Conservation (phyloP, 2,888 invertebrate genomes). For the Ennomos erosarius region DNA sequence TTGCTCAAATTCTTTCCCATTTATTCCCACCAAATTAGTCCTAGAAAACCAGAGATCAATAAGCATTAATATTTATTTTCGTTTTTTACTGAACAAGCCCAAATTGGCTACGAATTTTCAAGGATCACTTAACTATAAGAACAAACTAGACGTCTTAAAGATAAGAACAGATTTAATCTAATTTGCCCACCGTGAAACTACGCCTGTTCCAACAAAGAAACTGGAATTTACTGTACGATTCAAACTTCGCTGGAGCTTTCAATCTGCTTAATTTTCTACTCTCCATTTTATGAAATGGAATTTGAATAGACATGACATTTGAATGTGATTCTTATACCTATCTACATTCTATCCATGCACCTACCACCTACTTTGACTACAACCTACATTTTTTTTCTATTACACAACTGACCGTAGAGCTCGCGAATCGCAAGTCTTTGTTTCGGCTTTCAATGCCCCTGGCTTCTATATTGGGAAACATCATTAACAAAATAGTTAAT, state of each 20-base stretch:
- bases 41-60: neutral
- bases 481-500: too few species aligned
- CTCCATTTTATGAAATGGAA: conserved; percentile 49
- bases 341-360: too few species aligned
- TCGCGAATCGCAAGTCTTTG: too few species aligned
- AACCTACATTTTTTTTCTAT: too few species aligned
- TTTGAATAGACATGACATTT: conserved; percentile 45
- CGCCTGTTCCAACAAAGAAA: conserved; percentile 37
- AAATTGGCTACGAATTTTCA: conserved; percentile 17
- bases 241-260: conserved; percentile 46
- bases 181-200: conserved; percentile 37
- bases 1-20: too few species aligned
- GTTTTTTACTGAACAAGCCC: conserved; percentile 9
- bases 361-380: too few species aligned
- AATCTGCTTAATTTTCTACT: conserved; percentile 51
- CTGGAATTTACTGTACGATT: conserved; percentile 29
- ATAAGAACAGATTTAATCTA: conserved; percentile 37
- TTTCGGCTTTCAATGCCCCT: too few species aligned
- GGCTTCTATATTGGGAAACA: too few species aligned
- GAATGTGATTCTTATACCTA: conserved; percentile 4
- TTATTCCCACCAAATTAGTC: too few species aligned
- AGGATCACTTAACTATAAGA: conserved; percentile 21
- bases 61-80: too few species aligned
- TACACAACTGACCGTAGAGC: too few species aligned
- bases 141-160: conserved; percentile 25